Percentiles rank a stretch among this genome's conserved stretches.
phyloP scores from a whole-genome alignment of 1,140 invertebrate species.

The Anoplolepis gracilipes region DNA sequence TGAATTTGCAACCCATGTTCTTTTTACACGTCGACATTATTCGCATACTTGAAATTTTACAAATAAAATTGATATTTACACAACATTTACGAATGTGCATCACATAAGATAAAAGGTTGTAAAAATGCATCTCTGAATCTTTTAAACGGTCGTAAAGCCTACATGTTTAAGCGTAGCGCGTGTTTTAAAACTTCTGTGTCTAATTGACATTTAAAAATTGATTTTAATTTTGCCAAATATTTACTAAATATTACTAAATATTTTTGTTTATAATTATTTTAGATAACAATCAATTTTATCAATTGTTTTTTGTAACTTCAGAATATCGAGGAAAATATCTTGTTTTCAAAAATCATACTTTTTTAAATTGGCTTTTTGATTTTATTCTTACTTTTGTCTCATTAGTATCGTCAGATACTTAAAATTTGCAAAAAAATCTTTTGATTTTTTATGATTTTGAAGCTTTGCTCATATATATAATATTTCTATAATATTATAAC shows the following conservation, averaged over 20 bases:
- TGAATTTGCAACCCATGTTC: neutral
- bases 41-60: neutral
- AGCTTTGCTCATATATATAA: neutral
- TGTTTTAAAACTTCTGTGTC: neutral
- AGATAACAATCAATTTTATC: neutral
- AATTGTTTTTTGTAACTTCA: slow-evolving; percentile 15
- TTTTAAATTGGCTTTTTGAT: neutral
- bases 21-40: neutral
- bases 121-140: neutral
- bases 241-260: neutral
- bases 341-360: neutral
- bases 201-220: slow-evolving; percentile 12
- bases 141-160: slow-evolving; percentile 17
- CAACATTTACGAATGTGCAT: neutral
- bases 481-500: neutral
- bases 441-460: neutral
- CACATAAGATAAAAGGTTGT: neutral
- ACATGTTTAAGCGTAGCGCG: neutral
- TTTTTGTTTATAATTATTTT: slow-evolving; percentile 3
- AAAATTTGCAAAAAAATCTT: neutral
- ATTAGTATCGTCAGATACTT: neutral
- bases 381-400: neutral
- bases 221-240: neutral
- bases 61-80: slow-evolving; percentile 20
- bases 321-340: neutral